Evolutionary conservation across 2,888 invertebrate genomes (phyloP).

Genomic region (Allacma fusca): DNA sequence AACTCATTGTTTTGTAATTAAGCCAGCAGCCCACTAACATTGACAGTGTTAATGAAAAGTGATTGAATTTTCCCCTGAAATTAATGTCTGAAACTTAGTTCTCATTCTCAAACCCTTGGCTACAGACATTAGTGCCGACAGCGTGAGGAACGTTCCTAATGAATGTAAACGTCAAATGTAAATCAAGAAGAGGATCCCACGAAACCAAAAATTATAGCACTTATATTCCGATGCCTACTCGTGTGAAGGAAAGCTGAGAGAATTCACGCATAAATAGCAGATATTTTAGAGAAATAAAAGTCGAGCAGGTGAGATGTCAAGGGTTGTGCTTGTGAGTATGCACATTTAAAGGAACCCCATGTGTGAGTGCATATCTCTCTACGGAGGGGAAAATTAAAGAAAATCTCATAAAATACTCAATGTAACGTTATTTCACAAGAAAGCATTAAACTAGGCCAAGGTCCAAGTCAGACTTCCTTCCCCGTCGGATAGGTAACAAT

Average conservation of each 20-base stretch:
- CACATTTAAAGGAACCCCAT: too few relatives aligned
- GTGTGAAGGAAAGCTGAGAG: too few relatives aligned
- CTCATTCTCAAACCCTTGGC: constrained; percentile 19
- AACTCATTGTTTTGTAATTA: constrained; percentile 42
- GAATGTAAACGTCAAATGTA: too few relatives aligned
- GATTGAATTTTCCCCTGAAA: not conserved
- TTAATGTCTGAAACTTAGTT: not conserved
- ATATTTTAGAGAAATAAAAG: too few relatives aligned
- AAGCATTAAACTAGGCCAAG: constrained; percentile 8
- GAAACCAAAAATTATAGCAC: too few relatives aligned
- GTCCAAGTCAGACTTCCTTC: constrained; percentile 2
- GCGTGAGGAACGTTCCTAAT: too few relatives aligned
- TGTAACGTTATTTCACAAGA: not conserved
- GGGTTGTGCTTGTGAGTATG: too few relatives aligned
- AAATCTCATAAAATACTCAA: not conserved
- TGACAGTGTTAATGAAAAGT: constrained; percentile 36
- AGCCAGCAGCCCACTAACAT: not conserved
- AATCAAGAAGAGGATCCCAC: too few relatives aligned
- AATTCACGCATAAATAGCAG: too few relatives aligned
- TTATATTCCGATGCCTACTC: too few relatives aligned
- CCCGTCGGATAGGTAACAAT: not conserved
- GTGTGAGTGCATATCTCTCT: too few relatives aligned
- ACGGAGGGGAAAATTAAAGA: not conserved
- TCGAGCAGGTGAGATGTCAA: too few relatives aligned
- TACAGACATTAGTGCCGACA: not conserved